These are phyloP conservation scores for Chamaetylas fuelleborni DNA, from an alignment of 2,113 vertebrate genomes.

Conservation along the genomic window DNA sequence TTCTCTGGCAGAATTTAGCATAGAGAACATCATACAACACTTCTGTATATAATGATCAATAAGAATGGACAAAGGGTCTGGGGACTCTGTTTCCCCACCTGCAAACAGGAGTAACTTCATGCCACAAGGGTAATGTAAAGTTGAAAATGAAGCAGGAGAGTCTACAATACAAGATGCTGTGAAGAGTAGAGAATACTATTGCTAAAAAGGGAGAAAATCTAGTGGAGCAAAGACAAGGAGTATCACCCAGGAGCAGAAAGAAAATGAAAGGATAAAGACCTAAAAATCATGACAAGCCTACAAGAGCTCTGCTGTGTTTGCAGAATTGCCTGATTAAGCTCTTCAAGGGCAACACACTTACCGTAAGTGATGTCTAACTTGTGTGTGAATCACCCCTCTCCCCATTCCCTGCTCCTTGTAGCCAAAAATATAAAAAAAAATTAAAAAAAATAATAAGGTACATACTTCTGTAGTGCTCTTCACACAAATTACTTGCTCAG, in stretches of 20 bases:
- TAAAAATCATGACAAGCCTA: not conserved
- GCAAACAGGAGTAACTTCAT: not conserved
- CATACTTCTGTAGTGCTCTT: not conserved
- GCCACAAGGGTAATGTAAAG: not conserved
- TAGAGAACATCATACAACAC: not conserved
- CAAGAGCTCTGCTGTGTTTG: not conserved
- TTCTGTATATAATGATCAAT: not conserved
- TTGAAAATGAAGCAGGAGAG: not conserved
- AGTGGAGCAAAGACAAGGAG: not conserved
- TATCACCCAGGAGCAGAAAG: not conserved
- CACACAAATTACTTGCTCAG: not conserved
- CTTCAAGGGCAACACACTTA: not conserved
- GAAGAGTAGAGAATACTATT: not conserved
- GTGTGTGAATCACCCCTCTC: not conserved
- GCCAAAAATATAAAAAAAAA: not conserved
- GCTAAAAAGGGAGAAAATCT: not conserved
- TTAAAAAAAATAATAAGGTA: not conserved
- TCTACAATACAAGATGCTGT: not conserved
- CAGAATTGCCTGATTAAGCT: slow-evolving; percentile 10
- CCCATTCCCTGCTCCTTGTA: not conserved
- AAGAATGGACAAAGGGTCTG: not conserved
- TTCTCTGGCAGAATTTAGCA: not conserved
- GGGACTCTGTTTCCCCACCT: not conserved
- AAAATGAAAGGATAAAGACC: not conserved
- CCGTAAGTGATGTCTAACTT: not conserved